Evolutionary conservation across 1,140 invertebrate genomes (phyloP).

Genomic region (Dolichoris vasculosae): DNA sequence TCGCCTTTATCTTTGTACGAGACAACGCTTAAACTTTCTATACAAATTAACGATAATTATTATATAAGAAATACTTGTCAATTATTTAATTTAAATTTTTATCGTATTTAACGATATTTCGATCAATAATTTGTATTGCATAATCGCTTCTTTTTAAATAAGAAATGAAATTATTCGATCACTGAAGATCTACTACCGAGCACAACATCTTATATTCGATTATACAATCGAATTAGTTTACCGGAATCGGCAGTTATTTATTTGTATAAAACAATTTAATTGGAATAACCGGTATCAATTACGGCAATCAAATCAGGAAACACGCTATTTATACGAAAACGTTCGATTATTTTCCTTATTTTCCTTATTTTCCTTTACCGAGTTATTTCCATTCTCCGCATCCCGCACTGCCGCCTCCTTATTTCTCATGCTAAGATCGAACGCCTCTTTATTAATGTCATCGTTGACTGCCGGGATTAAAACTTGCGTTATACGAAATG

Average conservation of each 20-base stretch:
- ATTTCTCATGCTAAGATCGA: conserved; percentile 29
- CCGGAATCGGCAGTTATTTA: neutral
- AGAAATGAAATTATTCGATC: too few relatives aligned
- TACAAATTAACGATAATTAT: neutral
- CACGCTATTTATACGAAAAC: conserved; percentile 23
- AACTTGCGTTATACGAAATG: neutral
- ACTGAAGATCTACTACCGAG: too few relatives aligned
- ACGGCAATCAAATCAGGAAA: conserved; percentile 4
- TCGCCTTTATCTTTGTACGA: too few relatives aligned
- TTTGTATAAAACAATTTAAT: neutral
- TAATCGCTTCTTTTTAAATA: too few relatives aligned
- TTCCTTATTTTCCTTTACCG: too few relatives aligned
- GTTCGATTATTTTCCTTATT: conserved; percentile 38
- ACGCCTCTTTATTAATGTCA: conserved; percentile 46
- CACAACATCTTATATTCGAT: too few relatives aligned
- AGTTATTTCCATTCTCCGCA: neutral
- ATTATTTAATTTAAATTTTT: too few relatives aligned
- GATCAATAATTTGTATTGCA: too few relatives aligned
- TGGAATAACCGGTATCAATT: neutral
- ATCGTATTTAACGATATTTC: too few relatives aligned
- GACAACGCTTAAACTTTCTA: neutral
- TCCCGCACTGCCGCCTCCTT: neutral
- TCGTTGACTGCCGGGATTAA: conserved; percentile 43
- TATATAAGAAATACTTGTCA: neutral
- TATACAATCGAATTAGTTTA: neutral